Percentiles rank a stretch among this genome's conserved stretches.
phyloP scores from a whole-genome alignment of 2,113 vertebrate genomes.

The Thunnus thynnus region DNA sequence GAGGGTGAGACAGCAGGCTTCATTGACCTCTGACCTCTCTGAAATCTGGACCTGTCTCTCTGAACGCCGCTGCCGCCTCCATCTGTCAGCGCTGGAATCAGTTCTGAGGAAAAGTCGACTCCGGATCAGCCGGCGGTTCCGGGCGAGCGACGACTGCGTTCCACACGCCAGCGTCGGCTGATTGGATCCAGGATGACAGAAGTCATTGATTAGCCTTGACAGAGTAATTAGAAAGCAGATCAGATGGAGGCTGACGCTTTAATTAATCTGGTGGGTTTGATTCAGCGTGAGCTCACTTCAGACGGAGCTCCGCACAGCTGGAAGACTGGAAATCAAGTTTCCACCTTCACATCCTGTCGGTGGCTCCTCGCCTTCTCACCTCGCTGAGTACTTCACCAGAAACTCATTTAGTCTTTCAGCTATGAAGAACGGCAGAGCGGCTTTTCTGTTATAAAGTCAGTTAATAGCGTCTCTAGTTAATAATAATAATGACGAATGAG shows the following conservation, averaged over 20 bases:
- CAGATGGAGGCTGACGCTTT: conserved; percentile 3
- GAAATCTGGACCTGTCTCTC: background rate
- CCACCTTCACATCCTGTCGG: background rate
- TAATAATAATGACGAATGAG: too few species aligned
- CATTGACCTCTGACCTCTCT: background rate
- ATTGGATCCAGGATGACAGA: conserved; percentile 15
- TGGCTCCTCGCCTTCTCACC: too few species aligned
- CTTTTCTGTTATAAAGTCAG: too few species aligned
- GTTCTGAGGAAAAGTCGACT: background rate
- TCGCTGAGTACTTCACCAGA: too few species aligned
- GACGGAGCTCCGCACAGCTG: background rate
- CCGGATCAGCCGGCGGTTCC: background rate
- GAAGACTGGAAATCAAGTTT: background rate
- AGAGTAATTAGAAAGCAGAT: conserved; percentile 36
- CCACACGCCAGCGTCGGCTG: background rate
- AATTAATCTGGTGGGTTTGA: conserved; percentile 16
- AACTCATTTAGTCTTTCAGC: too few species aligned
- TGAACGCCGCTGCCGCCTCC: too few species aligned
- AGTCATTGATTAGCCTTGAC: conserved; percentile 17
- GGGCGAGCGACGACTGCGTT: background rate
- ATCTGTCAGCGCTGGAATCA: conserved; percentile 1
- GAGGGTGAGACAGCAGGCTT: too few species aligned
- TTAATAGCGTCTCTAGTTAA: too few species aligned
- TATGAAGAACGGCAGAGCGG: too few species aligned
- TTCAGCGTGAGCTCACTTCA: background rate